Evolutionary conservation across 2,888 invertebrate genomes (phyloP).

Genomic region (Apocheima hispidaria): DNA sequence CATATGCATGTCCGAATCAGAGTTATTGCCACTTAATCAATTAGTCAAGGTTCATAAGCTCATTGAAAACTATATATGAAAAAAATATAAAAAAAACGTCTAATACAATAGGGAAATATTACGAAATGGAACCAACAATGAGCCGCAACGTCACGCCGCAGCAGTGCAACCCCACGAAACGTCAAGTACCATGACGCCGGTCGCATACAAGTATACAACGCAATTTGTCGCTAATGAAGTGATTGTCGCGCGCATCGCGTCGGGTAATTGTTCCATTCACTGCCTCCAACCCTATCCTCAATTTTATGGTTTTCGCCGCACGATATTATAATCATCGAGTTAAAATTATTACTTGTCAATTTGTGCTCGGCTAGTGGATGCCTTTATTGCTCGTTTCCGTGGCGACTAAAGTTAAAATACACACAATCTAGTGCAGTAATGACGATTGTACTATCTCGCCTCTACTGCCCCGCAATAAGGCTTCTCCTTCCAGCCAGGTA

Average conservation of each 20-base stretch:
- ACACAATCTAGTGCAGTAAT: conserved; percentile 19
- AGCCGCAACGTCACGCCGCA: conserved; percentile 3
- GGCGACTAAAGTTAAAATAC: conserved; percentile 13
- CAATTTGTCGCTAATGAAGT: conserved; percentile 66
- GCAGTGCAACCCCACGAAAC: not conserved
- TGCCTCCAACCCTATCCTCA: conserved; percentile 65
- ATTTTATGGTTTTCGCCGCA: conserved; percentile 66
- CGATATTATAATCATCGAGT: conserved; percentile 65
- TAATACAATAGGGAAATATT: not conserved
- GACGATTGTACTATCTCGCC: conserved; percentile 14
- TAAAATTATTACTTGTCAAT: conserved; percentile 73
- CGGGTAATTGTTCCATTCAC: conserved; percentile 70
- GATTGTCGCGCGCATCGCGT: conserved; percentile 62
- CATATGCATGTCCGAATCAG: not conserved
- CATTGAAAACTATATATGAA: not conserved
- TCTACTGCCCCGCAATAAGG: conserved; percentile 19
- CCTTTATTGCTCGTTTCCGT: conserved; percentile 61
- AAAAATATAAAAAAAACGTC: conserved; percentile 12
- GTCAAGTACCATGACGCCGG: conserved; percentile 35
- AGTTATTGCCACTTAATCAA: not conserved
- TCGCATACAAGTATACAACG: conserved; percentile 26
- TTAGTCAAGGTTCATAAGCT: conserved; percentile 11
- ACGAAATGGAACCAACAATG: conserved; percentile 26
- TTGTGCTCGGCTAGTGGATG: conserved; percentile 53
- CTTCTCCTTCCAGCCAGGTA: not conserved